Conservation (phyloP, 2,113 vertebrate genomes). For the Colaptes auratus region DNA sequence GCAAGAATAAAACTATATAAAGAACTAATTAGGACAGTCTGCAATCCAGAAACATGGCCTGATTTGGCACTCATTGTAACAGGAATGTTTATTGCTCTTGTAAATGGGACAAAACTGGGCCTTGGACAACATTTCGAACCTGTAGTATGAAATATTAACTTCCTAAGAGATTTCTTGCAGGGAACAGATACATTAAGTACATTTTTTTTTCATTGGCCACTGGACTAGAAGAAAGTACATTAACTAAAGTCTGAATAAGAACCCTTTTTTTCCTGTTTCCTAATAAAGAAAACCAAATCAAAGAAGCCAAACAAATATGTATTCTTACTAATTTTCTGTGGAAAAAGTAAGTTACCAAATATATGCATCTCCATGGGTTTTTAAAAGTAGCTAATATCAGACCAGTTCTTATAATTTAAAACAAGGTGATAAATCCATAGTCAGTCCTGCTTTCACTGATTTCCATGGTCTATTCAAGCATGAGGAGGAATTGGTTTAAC, state of each 20-base stretch:
- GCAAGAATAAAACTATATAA: neutral
- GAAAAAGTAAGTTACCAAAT: no score
- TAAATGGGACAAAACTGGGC: neutral
- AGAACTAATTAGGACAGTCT: neutral
- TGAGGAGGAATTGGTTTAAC: no score
- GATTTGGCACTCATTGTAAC: neutral
- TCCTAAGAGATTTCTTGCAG: neutral
- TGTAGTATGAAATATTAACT: neutral
- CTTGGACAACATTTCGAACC: neutral
- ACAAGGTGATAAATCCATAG: no score
- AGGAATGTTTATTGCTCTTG: neutral
- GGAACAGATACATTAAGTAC: neutral
- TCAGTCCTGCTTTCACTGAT: no score
- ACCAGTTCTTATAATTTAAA: no score
- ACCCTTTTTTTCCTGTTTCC: no score
- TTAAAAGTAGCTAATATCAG: no score
- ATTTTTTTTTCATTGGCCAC: neutral
- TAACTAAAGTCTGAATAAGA: neutral
- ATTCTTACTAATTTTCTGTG: no score
- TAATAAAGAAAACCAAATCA: no score
- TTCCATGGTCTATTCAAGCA: no score
- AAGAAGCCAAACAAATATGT: no score
- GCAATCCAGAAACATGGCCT: neutral
- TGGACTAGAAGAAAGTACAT: neutral
- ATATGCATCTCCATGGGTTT: no score